Base-by-base conservation (phyloP, 2,888 invertebrate species). In the Argyresthia goedartella region DNA sequence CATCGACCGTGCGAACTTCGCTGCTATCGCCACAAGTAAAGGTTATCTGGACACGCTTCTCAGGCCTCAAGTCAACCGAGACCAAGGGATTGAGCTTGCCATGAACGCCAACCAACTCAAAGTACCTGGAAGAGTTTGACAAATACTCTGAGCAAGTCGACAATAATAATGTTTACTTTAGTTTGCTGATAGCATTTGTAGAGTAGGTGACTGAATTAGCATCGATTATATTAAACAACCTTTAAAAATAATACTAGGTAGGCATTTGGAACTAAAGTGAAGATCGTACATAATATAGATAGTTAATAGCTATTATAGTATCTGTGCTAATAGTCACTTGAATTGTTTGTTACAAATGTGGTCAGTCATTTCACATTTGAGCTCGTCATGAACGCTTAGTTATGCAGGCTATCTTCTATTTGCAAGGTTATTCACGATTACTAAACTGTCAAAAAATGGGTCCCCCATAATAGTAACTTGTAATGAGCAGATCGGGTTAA, bases 1-100 rank as follows among this genome's bases (percentile, higher is more conserved):
- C 92, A 69, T 94, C 92, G 35, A 96, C 90, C 50, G 91, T 91
- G 54, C 91, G 88, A 53, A 91, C 89, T 81, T 94, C 93, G 63
- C 91, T 91, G 61, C 89, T 89, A 63, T 91, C 90, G 16, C 94
- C 95, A 72, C 92, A 96, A 4, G 92, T 93, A 68, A 97, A 92
- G 42, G 91, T 91, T 55, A 97, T 93, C 81, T 94, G 94, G 43
- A 96, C 95, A 55, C 93, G 90, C 73, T 95, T 95, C 73, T 95
- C 95, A 8, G 95, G 94, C 69, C 93, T 88, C 62, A 98, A 89
- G 84, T 95, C 94, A 46, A 98, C 92, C 59, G 95, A 93, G 52
- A 95, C 96, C 62, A 98, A 84, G 0, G 96, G 97, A 78, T 96
- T 94, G 54, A 98, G 88, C 76, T 95, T 92, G 51, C 98, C 98